Evolutionary conservation across 2,888 invertebrate genomes (phyloP).

Genomic region (Meganola albula): DNA sequence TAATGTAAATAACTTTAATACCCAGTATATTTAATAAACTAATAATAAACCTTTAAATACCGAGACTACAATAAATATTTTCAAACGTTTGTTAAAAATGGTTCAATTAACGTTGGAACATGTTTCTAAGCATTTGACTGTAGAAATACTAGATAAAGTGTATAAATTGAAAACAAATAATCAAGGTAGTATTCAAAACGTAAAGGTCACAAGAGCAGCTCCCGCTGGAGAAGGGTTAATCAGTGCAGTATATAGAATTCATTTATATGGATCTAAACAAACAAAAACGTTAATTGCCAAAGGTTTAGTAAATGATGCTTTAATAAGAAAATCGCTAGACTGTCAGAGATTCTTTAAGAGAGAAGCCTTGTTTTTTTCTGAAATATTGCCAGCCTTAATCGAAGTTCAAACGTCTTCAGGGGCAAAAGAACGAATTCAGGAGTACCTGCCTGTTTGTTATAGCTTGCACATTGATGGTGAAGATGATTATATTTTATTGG

Average conservation of each 20-base stretch:
- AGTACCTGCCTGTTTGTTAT: conserved; percentile 39
- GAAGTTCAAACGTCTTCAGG: conserved; percentile 36
- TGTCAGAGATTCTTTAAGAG: conserved; percentile 35
- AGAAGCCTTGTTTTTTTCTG: conserved; percentile 39
- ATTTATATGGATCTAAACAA: conserved; percentile 27
- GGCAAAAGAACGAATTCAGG: conserved; percentile 39
- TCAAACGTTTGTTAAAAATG: conserved; percentile 32
- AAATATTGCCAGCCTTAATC: conserved; percentile 35
- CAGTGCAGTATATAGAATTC: conserved; percentile 45
- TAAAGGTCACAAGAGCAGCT: conserved; percentile 37
- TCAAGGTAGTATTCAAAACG: conserved; percentile 31
- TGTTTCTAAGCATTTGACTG: conserved; percentile 40
- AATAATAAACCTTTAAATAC: too few relatives aligned
- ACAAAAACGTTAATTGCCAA: conserved; percentile 40
- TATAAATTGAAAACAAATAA: conserved; percentile 40
- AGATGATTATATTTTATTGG: conserved; percentile 45
- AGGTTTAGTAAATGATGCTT: conserved; percentile 32
- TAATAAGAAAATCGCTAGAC: conserved; percentile 34
- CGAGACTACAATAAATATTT: too few relatives aligned
- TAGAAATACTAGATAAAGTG: conserved; percentile 35
- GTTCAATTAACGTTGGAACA: conserved; percentile 30
- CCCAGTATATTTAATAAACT: too few relatives aligned
- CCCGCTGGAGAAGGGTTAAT: conserved; percentile 46
- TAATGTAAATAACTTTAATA: too few relatives aligned
- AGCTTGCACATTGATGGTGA: conserved; percentile 34